Percentiles rank a stretch among this genome's conserved stretches.
phyloP scores from a whole-genome alignment of 2,113 vertebrate species.

The Caranx ignobilis region DNA sequence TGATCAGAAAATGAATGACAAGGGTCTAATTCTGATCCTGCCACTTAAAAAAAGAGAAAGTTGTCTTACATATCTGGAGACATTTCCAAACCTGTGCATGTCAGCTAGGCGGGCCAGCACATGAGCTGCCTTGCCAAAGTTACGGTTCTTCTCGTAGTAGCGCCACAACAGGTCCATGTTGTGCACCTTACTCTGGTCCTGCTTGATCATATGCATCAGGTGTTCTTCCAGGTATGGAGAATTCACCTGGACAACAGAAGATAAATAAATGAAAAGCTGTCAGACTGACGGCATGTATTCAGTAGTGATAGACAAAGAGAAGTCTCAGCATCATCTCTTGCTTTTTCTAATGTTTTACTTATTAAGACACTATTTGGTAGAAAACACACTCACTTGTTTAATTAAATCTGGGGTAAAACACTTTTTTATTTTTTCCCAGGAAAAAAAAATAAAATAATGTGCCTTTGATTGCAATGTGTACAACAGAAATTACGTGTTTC shows the following conservation, averaged over 20 bases:
- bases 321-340: too few species aligned
- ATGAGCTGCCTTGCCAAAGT: constrained; percentile 93
- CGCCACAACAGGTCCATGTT: constrained; percentile 98
- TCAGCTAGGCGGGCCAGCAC: constrained; percentile 94
- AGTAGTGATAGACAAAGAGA: neutral
- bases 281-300: neutral
- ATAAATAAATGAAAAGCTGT: neutral
- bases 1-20: neutral
- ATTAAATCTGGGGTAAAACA: neutral
- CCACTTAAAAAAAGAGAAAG: neutral
- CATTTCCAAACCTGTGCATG: constrained; percentile 90
- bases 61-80: neutral
- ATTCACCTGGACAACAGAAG: constrained; percentile 85
- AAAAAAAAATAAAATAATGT: neutral
- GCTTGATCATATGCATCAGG: constrained; percentile 94
- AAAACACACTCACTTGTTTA: neutral
- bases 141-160: constrained; percentile 96
- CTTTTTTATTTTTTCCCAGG: neutral
- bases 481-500: neutral
- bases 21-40: neutral
- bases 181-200: constrained; percentile 96
- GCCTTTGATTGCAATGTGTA: neutral
- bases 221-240: constrained; percentile 96
- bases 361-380: neutral
- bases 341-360: too few species aligned